phyloP scores from a whole-genome alignment of 2,888 invertebrate species.

The Drosophila tanythrix region DNA sequence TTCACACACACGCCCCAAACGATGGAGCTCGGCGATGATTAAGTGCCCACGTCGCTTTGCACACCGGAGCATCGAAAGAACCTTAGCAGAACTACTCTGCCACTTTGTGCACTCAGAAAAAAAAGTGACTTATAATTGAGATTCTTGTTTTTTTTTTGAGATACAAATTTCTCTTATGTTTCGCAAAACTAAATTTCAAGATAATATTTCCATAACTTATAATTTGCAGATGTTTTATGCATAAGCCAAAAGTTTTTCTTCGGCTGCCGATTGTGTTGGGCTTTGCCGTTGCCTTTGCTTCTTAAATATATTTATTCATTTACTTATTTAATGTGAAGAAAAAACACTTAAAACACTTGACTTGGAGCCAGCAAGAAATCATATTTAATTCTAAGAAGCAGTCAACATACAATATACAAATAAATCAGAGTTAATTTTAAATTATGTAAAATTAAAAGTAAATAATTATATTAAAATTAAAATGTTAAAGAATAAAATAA shows the following conservation, averaged over 20 bases:
- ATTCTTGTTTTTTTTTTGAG: too few relatives aligned
- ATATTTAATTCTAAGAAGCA: not conserved
- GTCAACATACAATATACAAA: not conserved
- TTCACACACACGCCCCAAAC: constrained; percentile 36
- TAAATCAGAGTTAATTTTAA: not conserved
- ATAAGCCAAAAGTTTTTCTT: not conserved
- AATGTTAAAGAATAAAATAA: not conserved
- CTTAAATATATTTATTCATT: not conserved
- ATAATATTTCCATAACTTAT: not conserved
- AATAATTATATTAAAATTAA: not conserved
- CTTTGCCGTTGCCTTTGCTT: not conserved
- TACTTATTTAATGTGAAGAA: not conserved
- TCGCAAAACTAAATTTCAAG: not conserved
- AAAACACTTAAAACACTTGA: not conserved
- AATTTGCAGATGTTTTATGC: not conserved
- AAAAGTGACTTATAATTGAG: not conserved
- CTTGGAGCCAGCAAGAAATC: not conserved
- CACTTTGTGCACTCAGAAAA: constrained; percentile 3
- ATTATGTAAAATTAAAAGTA: not conserved
- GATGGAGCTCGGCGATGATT: constrained; percentile 63
- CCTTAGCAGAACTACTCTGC: constrained; percentile 7
- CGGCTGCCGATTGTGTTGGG: not conserved
- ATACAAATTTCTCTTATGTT: not conserved
- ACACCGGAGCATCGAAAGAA: constrained; percentile 24
- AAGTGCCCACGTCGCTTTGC: constrained; percentile 64